Percentiles rank a stretch among this genome's conserved stretches.
These are phyloP conservation scores for Argyra leucocephala DNA, from an alignment of 2,888 invertebrate species.

Conservation along the genomic window DNA sequence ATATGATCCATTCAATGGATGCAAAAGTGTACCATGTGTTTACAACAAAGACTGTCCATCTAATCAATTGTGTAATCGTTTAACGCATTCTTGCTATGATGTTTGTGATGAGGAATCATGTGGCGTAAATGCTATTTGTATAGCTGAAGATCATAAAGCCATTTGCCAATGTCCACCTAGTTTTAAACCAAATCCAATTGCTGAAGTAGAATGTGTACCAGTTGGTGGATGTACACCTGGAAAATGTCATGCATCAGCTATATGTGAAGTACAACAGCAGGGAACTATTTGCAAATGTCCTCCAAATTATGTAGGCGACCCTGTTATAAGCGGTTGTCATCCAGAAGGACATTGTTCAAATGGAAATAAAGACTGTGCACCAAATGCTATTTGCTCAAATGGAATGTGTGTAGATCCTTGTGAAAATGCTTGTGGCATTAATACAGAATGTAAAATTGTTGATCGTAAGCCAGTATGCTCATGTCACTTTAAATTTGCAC, in stretches of 20 bases:
- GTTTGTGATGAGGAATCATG: conserved; percentile 75
- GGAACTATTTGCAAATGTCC: conserved; percentile 74
- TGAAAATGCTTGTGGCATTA: conserved; percentile 69
- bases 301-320: conserved; percentile 65
- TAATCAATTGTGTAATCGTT: conserved; percentile 69
- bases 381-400: conserved; percentile 60
- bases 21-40: conserved; percentile 72
- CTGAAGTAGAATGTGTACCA: conserved; percentile 71
- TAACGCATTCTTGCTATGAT: conserved; percentile 71
- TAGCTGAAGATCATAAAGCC: conserved; percentile 72
- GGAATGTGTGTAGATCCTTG: conserved; percentile 73
- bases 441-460: conserved; percentile 69
- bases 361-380: conserved; percentile 66
- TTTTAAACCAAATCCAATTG: conserved; percentile 66
- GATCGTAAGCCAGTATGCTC: conserved; percentile 68
- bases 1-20: conserved; percentile 62
- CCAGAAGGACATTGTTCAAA: conserved; percentile 66
- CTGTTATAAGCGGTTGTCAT: conserved; percentile 63
- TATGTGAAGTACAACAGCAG: conserved; percentile 60
- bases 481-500: conserved; percentile 67
- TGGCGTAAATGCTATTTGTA: conserved; percentile 78
- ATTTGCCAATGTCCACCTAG: conserved; percentile 81
- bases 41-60: conserved; percentile 76
- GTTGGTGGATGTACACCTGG: conserved; percentile 64
- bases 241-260: conserved; percentile 71